Evolutionary conservation across 37 sponge, comb jelly and placozoan species (phyloP).

Genomic region (Halichondria panicea): DNA sequence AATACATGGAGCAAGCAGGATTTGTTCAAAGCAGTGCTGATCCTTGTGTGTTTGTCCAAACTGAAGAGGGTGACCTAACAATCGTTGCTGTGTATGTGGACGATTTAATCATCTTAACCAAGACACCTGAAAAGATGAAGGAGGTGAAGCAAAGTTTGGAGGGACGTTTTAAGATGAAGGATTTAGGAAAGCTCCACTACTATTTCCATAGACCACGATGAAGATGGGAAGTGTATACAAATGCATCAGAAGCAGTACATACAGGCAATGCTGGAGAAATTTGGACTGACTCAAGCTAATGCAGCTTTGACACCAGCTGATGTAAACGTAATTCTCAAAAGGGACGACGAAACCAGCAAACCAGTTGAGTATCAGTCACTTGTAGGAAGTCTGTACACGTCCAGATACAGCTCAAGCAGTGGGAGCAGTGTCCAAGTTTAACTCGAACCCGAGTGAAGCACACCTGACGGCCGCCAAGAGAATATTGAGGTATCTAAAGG

Average conservation of each 20-base stretch:
- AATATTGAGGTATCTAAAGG: slow-evolving; percentile 55
- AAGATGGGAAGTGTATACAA: slow-evolving; percentile 9
- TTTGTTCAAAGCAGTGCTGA: slow-evolving; percentile 30
- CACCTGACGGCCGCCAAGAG: slow-evolving; percentile 49
- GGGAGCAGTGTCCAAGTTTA: slow-evolving; percentile 42
- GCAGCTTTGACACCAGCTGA: slow-evolving; percentile 31
- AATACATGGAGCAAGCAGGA: neutral
- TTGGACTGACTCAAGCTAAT: slow-evolving; percentile 39
- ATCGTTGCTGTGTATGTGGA: slow-evolving; percentile 56
- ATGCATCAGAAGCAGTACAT: slow-evolving; percentile 59
- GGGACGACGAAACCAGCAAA: slow-evolving; percentile 57
- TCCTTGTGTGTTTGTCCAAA: slow-evolving; percentile 12
- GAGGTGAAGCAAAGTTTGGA: slow-evolving; percentile 14
- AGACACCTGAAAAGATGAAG: slow-evolving; percentile 16
- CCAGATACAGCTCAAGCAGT: slow-evolving; percentile 56
- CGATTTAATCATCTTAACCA: slow-evolving; percentile 21
- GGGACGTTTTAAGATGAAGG: slow-evolving; percentile 40
- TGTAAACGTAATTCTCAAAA: slow-evolving; percentile 8
- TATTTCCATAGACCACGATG: slow-evolving; percentile 30
- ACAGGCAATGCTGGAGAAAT: slow-evolving; percentile 21
- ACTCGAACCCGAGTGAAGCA: slow-evolving; percentile 34
- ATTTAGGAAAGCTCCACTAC: slow-evolving; percentile 45
- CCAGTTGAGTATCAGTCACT: slow-evolving; percentile 55
- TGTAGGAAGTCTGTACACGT: slow-evolving; percentile 55
- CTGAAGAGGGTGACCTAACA: neutral